Evolutionary conservation across 2,888 invertebrate species (phyloP), one percentile per base, ranked within the genome.

Genomic region (Aelia acuminata): DNA sequence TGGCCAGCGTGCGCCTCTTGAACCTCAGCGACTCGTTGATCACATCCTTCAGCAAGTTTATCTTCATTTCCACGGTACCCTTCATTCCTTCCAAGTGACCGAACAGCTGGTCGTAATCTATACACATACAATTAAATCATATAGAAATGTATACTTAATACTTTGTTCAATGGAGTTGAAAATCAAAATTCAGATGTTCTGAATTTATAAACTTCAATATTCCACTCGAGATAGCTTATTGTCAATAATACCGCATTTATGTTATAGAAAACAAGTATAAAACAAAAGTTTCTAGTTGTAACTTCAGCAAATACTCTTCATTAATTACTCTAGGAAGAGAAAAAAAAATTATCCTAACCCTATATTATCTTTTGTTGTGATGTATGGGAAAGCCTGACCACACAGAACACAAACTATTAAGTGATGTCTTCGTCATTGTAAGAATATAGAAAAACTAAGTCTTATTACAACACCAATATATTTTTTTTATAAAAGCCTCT

Each of bases 21-120:
- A 96, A 97, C 91, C 96, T 93, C 91, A 96, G 93, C 84, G 96
- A 95, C 93, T 97, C 96, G 91, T 94, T 94, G 91, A 96, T 95
- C 90, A 96, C 94, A 91, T 96, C 95, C 91, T 95, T 94, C 90
- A 96, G 93, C 92, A 96, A 94, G 91, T 94, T 94, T 90, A 95
- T 94, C 92, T 95, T 95, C 91, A 94, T 94, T 91, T 95, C 95
- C 89, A 94, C 92, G 91, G 94, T 94, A 90, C 96, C 96, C 93
- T 95, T 94, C 91, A 96, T 93, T 90, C 94, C 94, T 92, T 95
- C 95, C 91, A 96, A 93, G 91, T 94, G 94, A 90, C 95, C 94
- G 91, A 96, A 95, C 90, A 96, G 92, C 92, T 94, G 94, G 50
- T 94, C 93, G 92, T 95, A 96, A 94, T 96, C 95, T 95, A 94